Percentiles rank a stretch among this genome's conserved stretches.
Evolutionary conservation across 2,888 invertebrate genomes (phyloP).

Genomic region (Neoitamus cyanurus): DNA sequence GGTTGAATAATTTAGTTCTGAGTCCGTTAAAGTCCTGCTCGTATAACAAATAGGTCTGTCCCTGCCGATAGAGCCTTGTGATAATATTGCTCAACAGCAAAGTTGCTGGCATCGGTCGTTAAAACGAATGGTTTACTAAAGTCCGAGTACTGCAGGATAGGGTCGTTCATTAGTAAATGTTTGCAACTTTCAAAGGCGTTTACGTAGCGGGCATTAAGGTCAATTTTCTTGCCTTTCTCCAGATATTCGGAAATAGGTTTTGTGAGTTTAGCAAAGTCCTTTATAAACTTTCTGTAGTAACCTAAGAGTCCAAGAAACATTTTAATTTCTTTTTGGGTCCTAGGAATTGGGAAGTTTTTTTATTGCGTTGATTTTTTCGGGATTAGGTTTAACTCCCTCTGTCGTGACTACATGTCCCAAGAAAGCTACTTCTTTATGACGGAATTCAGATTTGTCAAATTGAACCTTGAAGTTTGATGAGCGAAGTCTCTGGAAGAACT

Average conservation of each 20-base stretch:
- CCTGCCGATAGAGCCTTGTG: not conserved
- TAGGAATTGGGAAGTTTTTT: not conserved
- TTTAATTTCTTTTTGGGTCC: not conserved
- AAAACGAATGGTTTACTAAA: conserved; percentile 56
- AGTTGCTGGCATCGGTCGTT: conserved; percentile 48
- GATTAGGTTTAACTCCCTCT: not conserved
- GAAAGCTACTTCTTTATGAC: not conserved
- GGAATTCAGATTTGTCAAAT: not conserved
- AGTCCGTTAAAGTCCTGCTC: not conserved
- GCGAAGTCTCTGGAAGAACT: not conserved
- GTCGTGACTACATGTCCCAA: too few species aligned
- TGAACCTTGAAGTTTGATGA: not conserved
- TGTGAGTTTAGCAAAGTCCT: not conserved
- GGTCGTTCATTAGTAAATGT: not conserved
- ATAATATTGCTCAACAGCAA: too few species aligned
- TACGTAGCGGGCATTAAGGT: conserved; percentile 38
- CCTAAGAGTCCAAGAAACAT: not conserved
- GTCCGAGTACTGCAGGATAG: conserved; percentile 55
- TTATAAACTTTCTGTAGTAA: not conserved
- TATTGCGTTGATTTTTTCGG: not conserved
- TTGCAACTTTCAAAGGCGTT: conserved; percentile 49
- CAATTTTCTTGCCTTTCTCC: conserved; percentile 50
- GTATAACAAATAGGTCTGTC: not conserved
- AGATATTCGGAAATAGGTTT: conserved; percentile 53
- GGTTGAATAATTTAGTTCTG: not conserved